A percentile compares a stretch with the other conserved stretches of the same genome.
phyloP scores from a whole-genome alignment of 1,140 invertebrate genomes.

The Drosophila nigrodunni region DNA sequence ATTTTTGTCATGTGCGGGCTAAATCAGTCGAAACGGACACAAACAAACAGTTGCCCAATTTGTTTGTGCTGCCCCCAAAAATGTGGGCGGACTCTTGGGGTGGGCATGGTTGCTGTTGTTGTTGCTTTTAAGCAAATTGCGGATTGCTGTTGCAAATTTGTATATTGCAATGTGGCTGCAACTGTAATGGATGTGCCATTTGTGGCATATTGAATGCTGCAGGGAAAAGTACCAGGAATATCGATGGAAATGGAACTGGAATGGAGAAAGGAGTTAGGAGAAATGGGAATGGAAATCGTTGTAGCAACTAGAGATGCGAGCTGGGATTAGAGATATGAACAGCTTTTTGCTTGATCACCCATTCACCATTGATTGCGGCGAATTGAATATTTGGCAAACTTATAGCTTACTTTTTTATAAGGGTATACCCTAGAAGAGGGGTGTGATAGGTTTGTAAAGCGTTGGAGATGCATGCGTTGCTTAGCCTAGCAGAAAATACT shows the following conservation, averaged over 20 bases:
- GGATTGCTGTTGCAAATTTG: conserved; percentile 67
- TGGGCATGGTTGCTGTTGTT: conserved; percentile 37
- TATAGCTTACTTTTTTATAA: no score
- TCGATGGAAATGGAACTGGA: conserved; percentile 20
- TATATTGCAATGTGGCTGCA: conserved; percentile 70
- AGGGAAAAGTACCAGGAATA: conserved; percentile 24
- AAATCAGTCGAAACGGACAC: conserved; percentile 58
- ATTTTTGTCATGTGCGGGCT: conserved; percentile 70
- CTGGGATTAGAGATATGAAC: conserved; percentile 6
- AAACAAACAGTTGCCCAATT: conserved; percentile 62
- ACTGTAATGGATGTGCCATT: conserved; percentile 77
- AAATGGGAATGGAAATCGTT: conserved; percentile 1
- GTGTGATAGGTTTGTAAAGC: no score
- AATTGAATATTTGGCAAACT: conserved; percentile 15
- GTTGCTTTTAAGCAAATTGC: conserved; percentile 54
- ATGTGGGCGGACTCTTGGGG: conserved; percentile 1
- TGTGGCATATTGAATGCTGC: conserved; percentile 56
- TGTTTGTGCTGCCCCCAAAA: conserved; percentile 21
- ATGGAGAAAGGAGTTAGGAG: no score
- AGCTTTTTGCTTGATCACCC: conserved; percentile 5
- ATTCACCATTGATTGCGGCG: not conserved
- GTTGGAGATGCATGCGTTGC: no score
- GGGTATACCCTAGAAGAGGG: no score
- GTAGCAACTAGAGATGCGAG: not conserved
- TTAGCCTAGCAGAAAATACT: no score